Base-by-base conservation (phyloP, 1,140 invertebrate genomes). In the Galleria mellonella region DNA sequence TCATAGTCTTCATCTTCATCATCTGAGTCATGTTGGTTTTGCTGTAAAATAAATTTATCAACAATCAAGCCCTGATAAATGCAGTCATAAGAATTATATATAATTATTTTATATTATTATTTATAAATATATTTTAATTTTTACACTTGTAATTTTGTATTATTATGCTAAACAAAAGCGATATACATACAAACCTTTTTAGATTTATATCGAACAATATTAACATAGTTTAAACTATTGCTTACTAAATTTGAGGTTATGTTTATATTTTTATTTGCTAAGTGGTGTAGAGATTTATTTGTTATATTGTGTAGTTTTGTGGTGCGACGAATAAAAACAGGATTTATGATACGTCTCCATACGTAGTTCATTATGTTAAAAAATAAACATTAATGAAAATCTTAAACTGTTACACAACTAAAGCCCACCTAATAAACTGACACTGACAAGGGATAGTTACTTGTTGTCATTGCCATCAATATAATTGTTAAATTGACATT, bases 21-120 rank as follows among this genome's bases (percentile, higher is more conserved):
- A 54, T 82, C 76, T 6, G 76, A 78, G 33, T 84, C 77, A 32
- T 46, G 36, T 43, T 59, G 56, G 47, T 23, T 49, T 62, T 66
- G 33, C 55, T 66, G 44, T 52, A 63, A 62, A n/a, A 33, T 43
- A 51, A 45, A 32, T 6, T 30, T 49, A 29, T 29, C 28, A 29
- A 5, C 4, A n/a, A n/a, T n/a, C n/a, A n/a, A n/a, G n/a, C n/a
- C n/a, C n/a, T n/a, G n/a, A n/a, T n/a, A n/a, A n/a, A n/a, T n/a
- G n/a, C n/a, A n/a, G n/a, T n/a, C n/a, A n/a, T n/a, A n/a, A n/a
- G n/a, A 29, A 29, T 29, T 29, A 9, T 5, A 29, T 29, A 29
- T 5, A 9, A 29, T 29, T 29, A 9, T 29, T 29, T 9, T 5
- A 29, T 29, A 29, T 14, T 11, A 35, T 12, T 12, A 12, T 11